Base-by-base conservation (phyloP, 2,113 vertebrate species). In the Barnardius zonarius region DNA sequence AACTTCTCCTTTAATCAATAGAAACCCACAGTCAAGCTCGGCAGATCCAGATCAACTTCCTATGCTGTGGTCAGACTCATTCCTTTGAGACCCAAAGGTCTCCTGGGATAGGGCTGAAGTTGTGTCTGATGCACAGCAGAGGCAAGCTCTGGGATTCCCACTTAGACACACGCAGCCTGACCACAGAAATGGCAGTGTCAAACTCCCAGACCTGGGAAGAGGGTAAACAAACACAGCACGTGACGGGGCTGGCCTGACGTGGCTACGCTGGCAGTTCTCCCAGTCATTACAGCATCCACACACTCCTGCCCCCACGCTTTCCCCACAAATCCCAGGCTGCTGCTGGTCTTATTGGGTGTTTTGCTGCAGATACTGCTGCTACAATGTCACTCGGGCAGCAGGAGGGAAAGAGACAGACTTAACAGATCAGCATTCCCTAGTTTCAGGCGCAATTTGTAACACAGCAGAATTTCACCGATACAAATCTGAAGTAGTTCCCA, bases 171-270 rank as follows among this genome's bases (percentile, higher is more conserved):
- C 1, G 17, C 83, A 80, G 90, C 77, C 96, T 91, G 93, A 96
- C 95, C 97, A 95, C 97, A 97, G 92, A 57, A 75, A 90, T 49
- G 80, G 88, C 82, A 61, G 86, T 27, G 95, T 57, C 90, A 24
- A 89, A 27, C 84, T 86, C 72, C 8, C 10, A 82, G 90, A 51
- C 69, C 63, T 25, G 70, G 83, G 78, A 19, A n/a, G 16, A 82
- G 90, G 92, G 89, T 96, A 97, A 97, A 97, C 95, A 97, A 95
- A 95, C 77, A 28, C 90, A 18, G 95, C 97, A 94, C 88, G 83
- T 91, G 95, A 92, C 20, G 46, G 1, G 4, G 82, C 89, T 57
- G 88, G 72, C 93, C 20, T 79, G 94, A 86, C 46, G 68, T 85
- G 4, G 57, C 81, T 30, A 3, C 31, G 64, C 90, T 97, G 97